Evolutionary conservation across 2,113 vertebrate species (phyloP).

Genomic region (Protobothrops mucrosquamatus): DNA sequence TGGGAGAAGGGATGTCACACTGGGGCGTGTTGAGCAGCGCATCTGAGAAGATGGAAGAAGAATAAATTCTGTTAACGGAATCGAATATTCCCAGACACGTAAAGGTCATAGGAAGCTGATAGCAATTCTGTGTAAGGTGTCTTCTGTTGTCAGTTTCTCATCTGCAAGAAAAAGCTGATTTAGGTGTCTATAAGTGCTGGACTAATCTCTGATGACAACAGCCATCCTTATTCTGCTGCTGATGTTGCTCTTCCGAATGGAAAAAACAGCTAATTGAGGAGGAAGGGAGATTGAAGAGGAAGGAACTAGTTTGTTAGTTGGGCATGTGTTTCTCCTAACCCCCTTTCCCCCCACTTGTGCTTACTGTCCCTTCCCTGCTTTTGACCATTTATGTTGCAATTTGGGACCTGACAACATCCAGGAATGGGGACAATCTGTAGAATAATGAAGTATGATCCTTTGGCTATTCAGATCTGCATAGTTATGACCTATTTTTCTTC

Average conservation of each 20-base stretch:
- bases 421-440: constrained; percentile 26
- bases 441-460: not conserved
- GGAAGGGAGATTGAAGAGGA: not conserved
- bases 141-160: constrained; percentile 14
- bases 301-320: not conserved
- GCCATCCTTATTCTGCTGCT: constrained; percentile 8
- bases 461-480: not conserved
- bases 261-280: not conserved
- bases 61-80: not conserved
- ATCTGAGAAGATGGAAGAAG: not conserved
- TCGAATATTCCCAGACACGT: not conserved
- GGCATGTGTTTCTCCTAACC: not conserved
- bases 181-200: constrained; percentile 5
- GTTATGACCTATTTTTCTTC: not conserved
- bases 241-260: not conserved
- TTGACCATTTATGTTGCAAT: constrained; percentile 17
- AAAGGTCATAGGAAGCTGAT: not conserved
- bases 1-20: not conserved
- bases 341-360: constrained; percentile 6
- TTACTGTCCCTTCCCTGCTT: not conserved
- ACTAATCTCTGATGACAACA: constrained; percentile 37
- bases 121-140: not conserved
- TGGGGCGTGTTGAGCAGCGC: not conserved
- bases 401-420: constrained; percentile 35
- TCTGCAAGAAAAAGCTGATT: constrained; percentile 47